These are phyloP conservation scores for Idaea aversata DNA, from an alignment of 2,888 invertebrate species.

Conservation along the genomic window DNA sequence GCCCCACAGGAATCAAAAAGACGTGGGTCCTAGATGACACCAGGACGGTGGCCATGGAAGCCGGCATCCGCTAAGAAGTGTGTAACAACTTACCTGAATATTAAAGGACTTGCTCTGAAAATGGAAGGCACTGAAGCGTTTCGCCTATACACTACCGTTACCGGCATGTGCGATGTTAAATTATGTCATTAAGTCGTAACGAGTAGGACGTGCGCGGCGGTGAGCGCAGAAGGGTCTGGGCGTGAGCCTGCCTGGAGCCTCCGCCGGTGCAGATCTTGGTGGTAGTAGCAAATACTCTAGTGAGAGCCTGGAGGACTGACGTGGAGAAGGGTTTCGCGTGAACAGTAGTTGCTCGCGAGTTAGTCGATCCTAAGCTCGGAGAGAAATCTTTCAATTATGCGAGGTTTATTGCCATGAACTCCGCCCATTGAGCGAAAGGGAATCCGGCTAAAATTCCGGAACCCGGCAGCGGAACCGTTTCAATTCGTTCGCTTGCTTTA, in stretches of 20 bases:
- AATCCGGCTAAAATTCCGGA: conserved; percentile 81
- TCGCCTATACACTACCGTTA: conserved; percentile 71
- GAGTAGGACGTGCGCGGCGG: conserved; percentile 77
- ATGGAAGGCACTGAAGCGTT: conserved; percentile 15
- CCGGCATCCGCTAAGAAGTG: conserved; percentile 83
- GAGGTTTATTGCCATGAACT: conserved; percentile 42
- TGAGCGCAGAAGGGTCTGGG: conserved; percentile 82
- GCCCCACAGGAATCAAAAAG: conserved; percentile 66
- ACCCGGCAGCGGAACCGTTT: conserved; percentile 79
- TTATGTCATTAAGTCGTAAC: conserved; percentile 73
- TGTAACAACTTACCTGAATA: conserved; percentile 82
- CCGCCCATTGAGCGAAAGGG: conserved; percentile 72
- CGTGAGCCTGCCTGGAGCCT: conserved; percentile 72
- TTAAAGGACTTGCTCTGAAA: conserved; percentile 84
- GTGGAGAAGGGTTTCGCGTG: conserved; percentile 76
- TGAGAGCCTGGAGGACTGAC: conserved; percentile 81
- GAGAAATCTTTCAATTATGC: conserved; percentile 62
- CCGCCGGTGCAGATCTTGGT: conserved; percentile 83
- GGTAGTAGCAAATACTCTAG: conserved; percentile 86
- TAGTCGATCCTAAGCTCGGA: conserved; percentile 80
- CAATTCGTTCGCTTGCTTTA: conserved; percentile 57
- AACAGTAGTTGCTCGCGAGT: conserved; percentile 79
- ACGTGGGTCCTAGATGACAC: conserved; percentile 70
- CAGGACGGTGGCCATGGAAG: conserved; percentile 82
- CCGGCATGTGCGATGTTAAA: conserved; percentile 47